These are phyloP conservation scores for Amiota mariae DNA, from an alignment of 2,888 invertebrate species.

Conservation along the genomic window DNA sequence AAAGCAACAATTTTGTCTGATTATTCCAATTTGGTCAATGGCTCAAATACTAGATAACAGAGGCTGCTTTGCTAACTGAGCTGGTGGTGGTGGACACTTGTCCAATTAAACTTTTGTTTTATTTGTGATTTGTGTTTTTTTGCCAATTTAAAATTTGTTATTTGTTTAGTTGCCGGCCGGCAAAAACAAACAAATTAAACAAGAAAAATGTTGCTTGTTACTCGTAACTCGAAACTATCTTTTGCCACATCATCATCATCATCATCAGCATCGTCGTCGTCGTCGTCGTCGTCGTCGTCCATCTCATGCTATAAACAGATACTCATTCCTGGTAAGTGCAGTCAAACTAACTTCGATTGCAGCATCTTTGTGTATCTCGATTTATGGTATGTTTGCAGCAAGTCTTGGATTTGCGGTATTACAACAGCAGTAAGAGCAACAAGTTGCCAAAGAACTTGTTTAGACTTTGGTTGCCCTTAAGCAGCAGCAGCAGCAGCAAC, in stretches of 20 bases:
- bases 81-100: neutral
- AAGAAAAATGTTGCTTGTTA: too few relatives aligned
- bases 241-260: neutral
- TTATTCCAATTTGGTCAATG: slow-evolving; percentile 1
- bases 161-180: slow-evolving; percentile 7
- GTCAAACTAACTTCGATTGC: slow-evolving; percentile 15
- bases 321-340: slow-evolving; percentile 5
- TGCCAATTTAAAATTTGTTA: neutral
- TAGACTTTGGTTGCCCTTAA: slow-evolving; percentile 36
- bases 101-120: neutral
- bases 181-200: neutral
- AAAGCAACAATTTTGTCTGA: neutral
- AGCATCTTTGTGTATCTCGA: slow-evolving; percentile 1
- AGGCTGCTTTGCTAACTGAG: neutral
- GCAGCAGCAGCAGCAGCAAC: slow-evolving; percentile 32
- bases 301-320: neutral
- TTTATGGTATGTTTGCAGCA: neutral
- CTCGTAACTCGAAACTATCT: too few relatives aligned
- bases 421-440: neutral
- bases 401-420: slow-evolving; percentile 6
- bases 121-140: neutral
- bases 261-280: neutral
- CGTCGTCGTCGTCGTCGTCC: neutral
- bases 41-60: too few relatives aligned
- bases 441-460: slow-evolving; percentile 24